These are phyloP conservation scores for Dasyprocta punctata DNA, from an alignment of 2,113 vertebrate genomes.

Conservation along the genomic window DNA sequence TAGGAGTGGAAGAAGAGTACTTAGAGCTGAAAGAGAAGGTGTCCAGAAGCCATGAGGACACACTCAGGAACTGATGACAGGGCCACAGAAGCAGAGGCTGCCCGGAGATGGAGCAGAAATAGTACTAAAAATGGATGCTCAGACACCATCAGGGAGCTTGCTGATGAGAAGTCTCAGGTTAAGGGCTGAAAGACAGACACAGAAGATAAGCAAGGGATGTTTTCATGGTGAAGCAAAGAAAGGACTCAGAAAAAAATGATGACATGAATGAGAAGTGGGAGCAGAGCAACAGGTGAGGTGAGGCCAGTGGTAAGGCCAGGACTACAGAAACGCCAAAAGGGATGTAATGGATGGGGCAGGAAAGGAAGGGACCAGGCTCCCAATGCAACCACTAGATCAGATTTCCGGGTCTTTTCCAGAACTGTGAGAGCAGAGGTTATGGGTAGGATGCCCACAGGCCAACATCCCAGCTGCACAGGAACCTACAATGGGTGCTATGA, in stretches of 20 bases:
- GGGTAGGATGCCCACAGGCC: neutral
- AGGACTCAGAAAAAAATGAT: neutral
- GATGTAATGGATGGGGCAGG: neutral
- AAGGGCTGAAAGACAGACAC: neutral
- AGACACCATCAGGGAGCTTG: fast-evolving
- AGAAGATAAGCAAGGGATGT: neutral
- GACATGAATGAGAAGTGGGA: neutral
- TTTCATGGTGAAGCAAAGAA: neutral
- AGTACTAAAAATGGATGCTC: neutral
- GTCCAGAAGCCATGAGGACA: neutral
- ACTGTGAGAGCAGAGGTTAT: neutral
- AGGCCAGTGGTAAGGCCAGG: neutral
- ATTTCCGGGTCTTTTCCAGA: neutral
- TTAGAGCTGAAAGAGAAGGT: neutral
- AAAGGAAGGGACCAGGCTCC: neutral
- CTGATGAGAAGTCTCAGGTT: neutral
- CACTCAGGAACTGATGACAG: neutral
- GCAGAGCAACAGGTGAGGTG: neutral
- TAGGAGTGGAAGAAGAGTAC: neutral
- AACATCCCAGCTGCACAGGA: neutral
- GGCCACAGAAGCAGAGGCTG: neutral
- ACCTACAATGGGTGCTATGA: too few relatives aligned
- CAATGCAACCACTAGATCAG: neutral
- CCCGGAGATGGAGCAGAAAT: neutral
- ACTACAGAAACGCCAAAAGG: neutral